These are phyloP conservation scores for Lacanobia oleracea DNA, from an alignment of 2,888 invertebrate genomes.

Conservation along the genomic window DNA sequence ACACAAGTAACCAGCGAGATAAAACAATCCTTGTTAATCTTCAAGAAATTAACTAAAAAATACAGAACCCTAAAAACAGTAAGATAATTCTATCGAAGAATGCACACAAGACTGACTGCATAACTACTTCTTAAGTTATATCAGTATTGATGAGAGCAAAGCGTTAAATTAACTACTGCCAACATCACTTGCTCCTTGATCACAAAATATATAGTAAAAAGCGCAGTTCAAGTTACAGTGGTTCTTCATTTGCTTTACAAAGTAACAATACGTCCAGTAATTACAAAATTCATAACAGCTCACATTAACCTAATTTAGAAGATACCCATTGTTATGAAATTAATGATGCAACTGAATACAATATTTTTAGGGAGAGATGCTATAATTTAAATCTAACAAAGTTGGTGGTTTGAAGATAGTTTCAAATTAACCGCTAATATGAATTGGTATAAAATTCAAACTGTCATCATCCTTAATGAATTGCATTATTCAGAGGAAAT, in stretches of 20 bases:
- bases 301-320: slow-evolving; percentile 31
- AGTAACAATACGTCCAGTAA: slow-evolving; percentile 18
- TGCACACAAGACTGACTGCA: background rate
- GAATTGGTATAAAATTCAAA: background rate
- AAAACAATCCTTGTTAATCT: too few relatives aligned
- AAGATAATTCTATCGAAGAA: background rate
- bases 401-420: slow-evolving; percentile 15
- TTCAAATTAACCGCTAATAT: background rate
- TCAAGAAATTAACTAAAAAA: background rate
- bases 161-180: background rate
- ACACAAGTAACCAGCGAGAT: background rate
- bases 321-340: slow-evolving; percentile 40
- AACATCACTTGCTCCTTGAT: background rate
- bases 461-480: background rate
- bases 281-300: slow-evolving; percentile 31
- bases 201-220: background rate
- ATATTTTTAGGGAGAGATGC: slow-evolving; percentile 9
- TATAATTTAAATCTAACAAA: background rate
- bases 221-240: slow-evolving; percentile 16
- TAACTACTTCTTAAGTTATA: slow-evolving; percentile 1
- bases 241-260: slow-evolving; percentile 20
- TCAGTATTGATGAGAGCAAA: slow-evolving; percentile 29
- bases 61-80: too few relatives aligned
- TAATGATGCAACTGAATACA: slow-evolving; percentile 36
- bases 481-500: background rate